phyloP scores from a whole-genome alignment of 2,113 vertebrate species.

The Thamnaconus septentrionalis region DNA sequence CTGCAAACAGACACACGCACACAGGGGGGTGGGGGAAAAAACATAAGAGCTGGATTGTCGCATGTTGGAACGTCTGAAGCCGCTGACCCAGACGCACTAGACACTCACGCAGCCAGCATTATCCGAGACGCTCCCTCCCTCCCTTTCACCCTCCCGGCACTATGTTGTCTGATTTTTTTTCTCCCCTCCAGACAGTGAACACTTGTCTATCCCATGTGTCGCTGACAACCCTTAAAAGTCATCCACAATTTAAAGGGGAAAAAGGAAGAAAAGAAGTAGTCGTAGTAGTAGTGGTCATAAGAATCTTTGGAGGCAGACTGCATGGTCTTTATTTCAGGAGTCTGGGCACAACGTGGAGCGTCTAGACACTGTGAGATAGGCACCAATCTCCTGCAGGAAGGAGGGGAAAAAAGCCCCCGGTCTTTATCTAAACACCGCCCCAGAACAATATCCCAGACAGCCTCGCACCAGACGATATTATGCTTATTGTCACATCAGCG shows the following conservation, averaged over 20 bases:
- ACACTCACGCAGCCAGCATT: slow-evolving; percentile 80
- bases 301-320: slow-evolving; percentile 27
- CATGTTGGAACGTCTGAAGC: slow-evolving; percentile 76
- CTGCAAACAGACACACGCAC: slow-evolving; percentile 70
- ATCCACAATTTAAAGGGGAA: slow-evolving; percentile 26
- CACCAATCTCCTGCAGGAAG: slow-evolving; percentile 55
- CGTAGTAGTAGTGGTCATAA: slow-evolving; percentile 24
- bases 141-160: slow-evolving; percentile 61
- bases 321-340: slow-evolving; percentile 42
- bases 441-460: slow-evolving; percentile 48
- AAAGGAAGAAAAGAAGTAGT: no score
- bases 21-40: slow-evolving; percentile 3
- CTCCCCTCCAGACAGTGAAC: slow-evolving; percentile 60
- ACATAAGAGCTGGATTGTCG: slow-evolving; percentile 59
- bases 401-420: slow-evolving; percentile 6
- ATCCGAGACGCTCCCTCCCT: slow-evolving; percentile 84
- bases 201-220: slow-evolving; percentile 60
- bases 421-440: slow-evolving; percentile 37
- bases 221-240: slow-evolving; percentile 58
- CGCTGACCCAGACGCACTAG: slow-evolving; percentile 86
- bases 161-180: slow-evolving; percentile 68
- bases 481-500: neutral
- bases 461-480: slow-evolving; percentile 17
- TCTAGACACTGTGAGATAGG: slow-evolving; percentile 64
- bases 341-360: slow-evolving; percentile 57